Base-by-base conservation (phyloP, 92 coral and sea anemone genomes). In the Micromussa lordhowensis region DNA sequence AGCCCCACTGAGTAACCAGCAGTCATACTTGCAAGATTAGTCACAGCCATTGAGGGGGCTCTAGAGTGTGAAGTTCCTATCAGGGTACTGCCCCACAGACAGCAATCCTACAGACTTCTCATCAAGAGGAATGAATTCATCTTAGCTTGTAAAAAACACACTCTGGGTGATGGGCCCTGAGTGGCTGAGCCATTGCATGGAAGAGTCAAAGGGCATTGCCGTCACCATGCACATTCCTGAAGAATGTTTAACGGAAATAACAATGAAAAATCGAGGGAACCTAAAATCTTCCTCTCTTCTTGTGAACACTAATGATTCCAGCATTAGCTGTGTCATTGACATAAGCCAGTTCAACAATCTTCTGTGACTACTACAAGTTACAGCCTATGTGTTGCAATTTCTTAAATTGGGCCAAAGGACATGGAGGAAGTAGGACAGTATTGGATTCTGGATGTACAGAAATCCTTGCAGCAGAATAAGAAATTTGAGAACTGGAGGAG, bases 51-150 rank as follows among this genome's bases (percentile, higher is more conserved):
- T 36, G 38, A 36, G 38, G 75, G 9, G 35, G 85, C 84, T 31
- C 83, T 66, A 29, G 49, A 87, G 6, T 49, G 59, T 36, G 85
- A 66, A 82, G 24, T 82, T 8, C 76, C 31, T 38, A 64, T 64
- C 14, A 68, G 19, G 35, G 28, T 72, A 72, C 63, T 73, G 88
- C 32, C 40, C 83, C 4, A 79, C 68, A 2, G 68, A 79, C 30
- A 79, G 83, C 51, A 88, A 88, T 35, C 91, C 91, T 21, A 81
- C 91, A 26, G 86, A 80, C 49, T 29, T 88, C 80, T 81, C 80
- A 30, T 88, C 91, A 5, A 82, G 86, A 68, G 91, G 91, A 15
- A 72, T 88, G 38, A 59, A 55, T 24, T 66, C 91, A 1, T 71
- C 86, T 44, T 58, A 87, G 51, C 48, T 87, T 13, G 86, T 71